Percentiles rank a stretch among this genome's conserved stretches.
phyloP scores from a whole-genome alignment of 2,113 vertebrate genomes.

The Entomyzon cyanotis region DNA sequence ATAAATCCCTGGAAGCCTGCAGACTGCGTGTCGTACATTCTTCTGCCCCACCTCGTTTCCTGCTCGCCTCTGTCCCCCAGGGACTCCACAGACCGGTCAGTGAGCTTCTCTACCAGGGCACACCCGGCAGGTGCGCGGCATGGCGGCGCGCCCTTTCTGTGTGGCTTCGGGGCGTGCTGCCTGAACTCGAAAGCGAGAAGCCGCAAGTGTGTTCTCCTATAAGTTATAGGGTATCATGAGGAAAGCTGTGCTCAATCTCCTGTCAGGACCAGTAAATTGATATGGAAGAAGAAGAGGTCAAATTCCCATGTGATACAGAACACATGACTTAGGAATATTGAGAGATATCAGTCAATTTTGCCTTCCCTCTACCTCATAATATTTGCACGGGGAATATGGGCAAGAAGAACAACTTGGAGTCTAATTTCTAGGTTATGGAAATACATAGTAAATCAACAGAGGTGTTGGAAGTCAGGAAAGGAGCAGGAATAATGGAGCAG shows the following conservation, averaged over 20 bases:
- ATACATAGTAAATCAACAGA: neutral
- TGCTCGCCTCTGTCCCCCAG: no score
- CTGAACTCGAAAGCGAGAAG: no score
- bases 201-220: neutral
- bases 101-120: no score
- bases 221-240: neutral
- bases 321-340: rapidly evolving
- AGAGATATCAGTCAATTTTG: neutral
- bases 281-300: neutral
- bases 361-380: neutral
- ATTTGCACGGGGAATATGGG: neutral
- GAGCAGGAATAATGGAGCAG: neutral
- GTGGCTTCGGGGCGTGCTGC: no score
- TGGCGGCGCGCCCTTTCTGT: no score
- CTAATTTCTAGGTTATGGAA: neutral
- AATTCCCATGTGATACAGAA: neutral
- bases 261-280: neutral
- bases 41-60: no score
- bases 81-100: no score
- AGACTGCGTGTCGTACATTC: no score
- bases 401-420: neutral
- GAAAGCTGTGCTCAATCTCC: neutral
- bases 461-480: neutral
- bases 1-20: no score
- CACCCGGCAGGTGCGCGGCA: no score